phyloP scores from a whole-genome alignment of 1,140 invertebrate species.

The Tribolium castaneum region DNA sequence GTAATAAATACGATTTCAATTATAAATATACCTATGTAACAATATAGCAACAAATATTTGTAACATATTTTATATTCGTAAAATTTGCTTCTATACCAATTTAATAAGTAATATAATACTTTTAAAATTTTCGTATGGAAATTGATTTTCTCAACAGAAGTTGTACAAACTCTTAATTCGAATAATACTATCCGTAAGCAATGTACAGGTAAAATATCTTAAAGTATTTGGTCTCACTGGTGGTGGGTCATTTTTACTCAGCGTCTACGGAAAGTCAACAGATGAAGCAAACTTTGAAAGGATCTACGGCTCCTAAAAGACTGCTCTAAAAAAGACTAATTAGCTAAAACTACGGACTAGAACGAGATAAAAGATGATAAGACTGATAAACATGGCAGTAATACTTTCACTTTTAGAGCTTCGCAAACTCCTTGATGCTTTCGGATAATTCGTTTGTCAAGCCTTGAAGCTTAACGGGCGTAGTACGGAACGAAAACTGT shows the following conservation, averaged over 20 bases:
- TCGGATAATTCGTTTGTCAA: constrained; percentile 1
- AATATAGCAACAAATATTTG: constrained; percentile 59
- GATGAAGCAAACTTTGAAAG: constrained; percentile 43
- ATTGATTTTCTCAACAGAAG: constrained; percentile 52
- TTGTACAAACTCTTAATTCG: constrained; percentile 53
- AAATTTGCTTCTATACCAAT: constrained; percentile 51
- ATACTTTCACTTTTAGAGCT: constrained; percentile 42
- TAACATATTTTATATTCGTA: constrained; percentile 51
- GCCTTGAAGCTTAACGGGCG: constrained; percentile 8
- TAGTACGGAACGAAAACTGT: constrained; percentile 23
- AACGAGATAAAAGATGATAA: constrained; percentile 39
- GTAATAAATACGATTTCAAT: constrained; percentile 43
- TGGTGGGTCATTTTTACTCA: constrained; percentile 29
- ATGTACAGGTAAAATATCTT: constrained; percentile 53
- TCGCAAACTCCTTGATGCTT: constrained; percentile 45
- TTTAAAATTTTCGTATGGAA: constrained; percentile 44
- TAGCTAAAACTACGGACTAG: constrained; percentile 43
- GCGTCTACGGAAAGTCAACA: constrained; percentile 31
- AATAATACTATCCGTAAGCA: constrained; percentile 50
- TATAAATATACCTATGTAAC: constrained; percentile 56
- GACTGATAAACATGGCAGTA: constrained; percentile 47
- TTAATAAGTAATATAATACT: constrained; percentile 12
- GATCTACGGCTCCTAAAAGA: constrained; percentile 26
- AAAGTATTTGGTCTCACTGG: constrained; percentile 58
- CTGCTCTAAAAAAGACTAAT: constrained; percentile 45